Evolutionary conservation across 1,140 invertebrate species (phyloP), one percentile per base, ranked within the genome.

Genomic region (Neodiprion fabricii): DNA sequence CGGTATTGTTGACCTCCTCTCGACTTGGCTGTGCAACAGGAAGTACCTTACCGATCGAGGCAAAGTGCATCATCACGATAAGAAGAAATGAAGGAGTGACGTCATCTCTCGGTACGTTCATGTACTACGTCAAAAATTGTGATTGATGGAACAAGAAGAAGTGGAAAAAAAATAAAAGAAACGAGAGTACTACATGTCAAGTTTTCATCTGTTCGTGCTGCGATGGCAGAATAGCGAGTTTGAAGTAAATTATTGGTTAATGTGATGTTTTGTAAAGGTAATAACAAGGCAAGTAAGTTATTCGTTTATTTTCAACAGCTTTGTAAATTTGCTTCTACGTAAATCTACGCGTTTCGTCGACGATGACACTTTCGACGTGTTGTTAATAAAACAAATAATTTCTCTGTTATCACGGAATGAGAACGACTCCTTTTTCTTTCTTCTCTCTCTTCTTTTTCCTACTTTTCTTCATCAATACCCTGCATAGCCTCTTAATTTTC

Each of bases 241-340:
- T 71, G 40, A 50, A 77, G 73, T 79, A 69, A 73, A 77, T 79
- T 82, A 81, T 83, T 85, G 85, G 80, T 83, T 78, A 83, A 85
- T 87, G 87, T 87, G 82, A 88, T 88, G 87, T 86, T 88, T 88
- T 86, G 82, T 83, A 74, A 84, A 76, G 78, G 84, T 78, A 85
- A 84, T 84, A 83, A 82, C 85, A 84, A 88, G 87, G 87, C 86
- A 78, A 83, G 85, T 80, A 67, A 70, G 73, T 66, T 7, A 23
- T 66, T 70, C 9, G 66, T 75, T 67, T 28, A 72, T 48, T 28
- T 72, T 61, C 70, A 68, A 28, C 48, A 40, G 28, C 28, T 40
- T 40, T 40, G 5, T 40, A 40, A 40, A 40, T 67, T 40, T 75
- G 4, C n/a, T 61, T 61, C 4, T 61, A 9, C n/a, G n/a, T 61